Evolutionary conservation across 2,113 vertebrate species (phyloP), one percentile per base, ranked within the genome.

Genomic region (Semnopithecus entellus): DNA sequence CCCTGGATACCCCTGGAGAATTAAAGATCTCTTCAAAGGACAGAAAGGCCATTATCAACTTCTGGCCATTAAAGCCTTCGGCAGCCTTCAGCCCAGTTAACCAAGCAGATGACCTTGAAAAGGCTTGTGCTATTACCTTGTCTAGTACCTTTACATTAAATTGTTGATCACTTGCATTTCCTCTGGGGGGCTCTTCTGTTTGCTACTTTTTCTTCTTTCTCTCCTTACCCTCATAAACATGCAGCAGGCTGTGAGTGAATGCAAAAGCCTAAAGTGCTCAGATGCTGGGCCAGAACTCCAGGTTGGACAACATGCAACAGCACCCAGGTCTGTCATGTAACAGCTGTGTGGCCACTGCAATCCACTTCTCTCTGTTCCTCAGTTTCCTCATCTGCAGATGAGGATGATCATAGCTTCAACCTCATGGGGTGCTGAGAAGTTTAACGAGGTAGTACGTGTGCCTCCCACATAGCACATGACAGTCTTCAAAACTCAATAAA

Each of bases 161-260:
- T 7, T 6, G 38, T 6, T 13, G 12, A 35, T 23, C n/a, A 5
- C 35, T 0, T 6, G 17, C 8, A 9, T 40, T 45, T 52, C 18
- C 43, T 52, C 20, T 0, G 16, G 66, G 30, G 22, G 0, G 1
- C 8, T 10, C 70, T 43, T 32, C 35, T 61, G 43, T 30, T 22
- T 12, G 1, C 30, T 22, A 5, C 66, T 2, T 17, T 25, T 16
- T 32, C 3, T 55, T 45, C 27, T 23, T 27, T 25, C 25, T 20
- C 10, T 57, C 27, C 17, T 12, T 1, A 8, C 10, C 16, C 4
- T 32, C 20, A 45, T 0, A 5, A 8, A n/a, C 17, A 55, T 0
- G 6, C 48, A 30, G 2, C 2, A 23, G 38, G 35, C 40, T 0
- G 38, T 10, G 5, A 23, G 7, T 0, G 22, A 17, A 1, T 3